Percentiles rank a stretch among this genome's conserved stretches.
phyloP scores from a whole-genome alignment of 2,113 vertebrate genomes.

The Gobiocypris rarus region DNA sequence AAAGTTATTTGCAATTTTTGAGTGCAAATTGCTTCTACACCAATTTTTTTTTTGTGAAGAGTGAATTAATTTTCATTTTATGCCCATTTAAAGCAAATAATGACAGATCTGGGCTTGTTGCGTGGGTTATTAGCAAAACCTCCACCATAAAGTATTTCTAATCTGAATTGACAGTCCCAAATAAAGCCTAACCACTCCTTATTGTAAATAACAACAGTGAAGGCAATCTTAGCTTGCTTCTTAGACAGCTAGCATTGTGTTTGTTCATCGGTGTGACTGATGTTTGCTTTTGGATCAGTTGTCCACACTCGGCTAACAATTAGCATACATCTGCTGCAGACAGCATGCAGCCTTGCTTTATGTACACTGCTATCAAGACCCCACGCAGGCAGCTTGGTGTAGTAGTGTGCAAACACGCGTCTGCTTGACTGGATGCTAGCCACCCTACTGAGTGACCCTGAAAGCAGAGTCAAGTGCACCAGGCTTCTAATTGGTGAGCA shows the following conservation, averaged over 20 bases:
- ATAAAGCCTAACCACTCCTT: conserved; percentile 33
- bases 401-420: conserved; percentile 63
- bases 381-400: conserved; percentile 59
- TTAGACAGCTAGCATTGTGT: conserved; percentile 35
- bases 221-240: conserved; percentile 31
- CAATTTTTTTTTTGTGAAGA: background rate
- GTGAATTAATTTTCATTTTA: background rate
- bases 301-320: conserved; percentile 59
- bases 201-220: conserved; percentile 33
- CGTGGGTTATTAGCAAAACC: conserved; percentile 14
- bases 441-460: conserved; percentile 31
- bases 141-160: background rate
- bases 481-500: conserved; percentile 51
- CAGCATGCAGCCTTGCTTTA: conserved; percentile 57
- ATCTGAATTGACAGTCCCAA: background rate
- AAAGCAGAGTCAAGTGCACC: conserved; percentile 61
- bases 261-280: conserved; percentile 17
- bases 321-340: conserved; percentile 68
- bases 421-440: conserved; percentile 46
- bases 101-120: background rate
- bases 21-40: no score
- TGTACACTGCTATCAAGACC: conserved; percentile 61
- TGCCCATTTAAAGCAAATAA: background rate
- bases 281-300: conserved; percentile 54
- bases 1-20: no score